Base-by-base conservation (phyloP, 2,113 vertebrate genomes). In the Otocyon megalotis region DNA sequence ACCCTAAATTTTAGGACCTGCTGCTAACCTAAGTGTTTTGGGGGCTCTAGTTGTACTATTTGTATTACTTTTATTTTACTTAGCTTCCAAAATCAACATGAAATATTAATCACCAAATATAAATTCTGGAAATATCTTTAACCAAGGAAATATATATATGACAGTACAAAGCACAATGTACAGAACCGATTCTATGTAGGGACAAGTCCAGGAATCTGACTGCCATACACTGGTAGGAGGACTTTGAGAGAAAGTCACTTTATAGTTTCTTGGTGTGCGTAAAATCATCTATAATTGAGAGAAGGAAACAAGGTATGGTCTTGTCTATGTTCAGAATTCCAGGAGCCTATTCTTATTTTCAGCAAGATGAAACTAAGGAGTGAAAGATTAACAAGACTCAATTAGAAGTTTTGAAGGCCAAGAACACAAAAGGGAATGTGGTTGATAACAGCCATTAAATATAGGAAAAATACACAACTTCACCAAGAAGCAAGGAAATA, bases 101-200 rank as follows among this genome's bases (percentile, higher is more conserved):
- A 89, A 86, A 90, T 58, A 82, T 28, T 74, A 81, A 82, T 37
- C 53, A 89, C 50, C 69, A 92, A 79, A 54, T 93, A 77, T 50
- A 79, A 94, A 77, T 94, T 54, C 81, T 62, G 5, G 35, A 96
- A 96, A 50, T 72, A 74, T 20, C 24, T 88, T 92, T 89, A 86
- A 96, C 35, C 48, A 82, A 65, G 48, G 30, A 63, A 96, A 72
- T 69, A 62, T 43, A 54, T 6, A 4, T 30, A 56, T 71, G 37
- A 54, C 65, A 15, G 74, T 86, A 67, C 79, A 53, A 88, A 35
- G 82, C 58, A 88, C 9, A 54, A 35, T 20, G 28, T 2, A 81
- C 10, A 67, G 14, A 32, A 35, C 0, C 35, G 12, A 17, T 19
- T 56, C 71, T 32, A 2, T 13, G 84, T 8, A 28, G 48, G 32